These are phyloP conservation scores for Tenthredo amoena DNA, from an alignment of 2,888 invertebrate species.

Conservation along the genomic window DNA sequence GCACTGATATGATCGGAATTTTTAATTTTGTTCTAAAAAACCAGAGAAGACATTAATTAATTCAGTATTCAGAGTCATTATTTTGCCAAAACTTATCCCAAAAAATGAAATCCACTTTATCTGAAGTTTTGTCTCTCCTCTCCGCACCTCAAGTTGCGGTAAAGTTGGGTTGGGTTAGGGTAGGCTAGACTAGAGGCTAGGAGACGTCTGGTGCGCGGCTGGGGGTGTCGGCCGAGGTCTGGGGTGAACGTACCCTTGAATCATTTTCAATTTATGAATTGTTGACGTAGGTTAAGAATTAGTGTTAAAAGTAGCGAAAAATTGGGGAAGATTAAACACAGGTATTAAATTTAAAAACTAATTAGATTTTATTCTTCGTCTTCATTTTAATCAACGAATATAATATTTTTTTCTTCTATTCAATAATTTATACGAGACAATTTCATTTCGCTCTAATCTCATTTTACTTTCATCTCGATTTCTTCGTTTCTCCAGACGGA, in stretches of 20 bases:
- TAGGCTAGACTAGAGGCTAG: conserved; percentile 31
- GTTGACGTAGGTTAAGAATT: conserved; percentile 54
- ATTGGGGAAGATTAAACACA: background rate
- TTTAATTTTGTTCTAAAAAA: background rate
- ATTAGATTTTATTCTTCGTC: background rate
- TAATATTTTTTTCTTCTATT: background rate
- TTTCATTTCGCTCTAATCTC: background rate
- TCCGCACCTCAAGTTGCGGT: background rate
- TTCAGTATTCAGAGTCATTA: background rate
- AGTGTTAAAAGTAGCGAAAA: conserved; percentile 9
- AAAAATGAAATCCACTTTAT: background rate
- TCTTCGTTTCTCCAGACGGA: background rate
- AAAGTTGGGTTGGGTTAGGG: conserved; percentile 15
- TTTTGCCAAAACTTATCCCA: background rate
- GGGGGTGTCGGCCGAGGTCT: conserved; percentile 9
- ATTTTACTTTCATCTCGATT: background rate
- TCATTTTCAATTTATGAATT: background rate
- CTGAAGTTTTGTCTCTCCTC: background rate
- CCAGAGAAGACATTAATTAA: background rate
- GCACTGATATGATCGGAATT: background rate
- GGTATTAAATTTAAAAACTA: background rate
- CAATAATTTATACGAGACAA: background rate
- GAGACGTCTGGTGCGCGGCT: conserved; percentile 40
- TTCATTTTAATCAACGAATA: background rate
- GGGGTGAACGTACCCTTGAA: conserved; percentile 53